A percentile compares a stretch with the other conserved stretches of the same genome.
Conservation (phyloP, 2,113 vertebrate genomes). For the Pseudonaja textilis region DNA sequence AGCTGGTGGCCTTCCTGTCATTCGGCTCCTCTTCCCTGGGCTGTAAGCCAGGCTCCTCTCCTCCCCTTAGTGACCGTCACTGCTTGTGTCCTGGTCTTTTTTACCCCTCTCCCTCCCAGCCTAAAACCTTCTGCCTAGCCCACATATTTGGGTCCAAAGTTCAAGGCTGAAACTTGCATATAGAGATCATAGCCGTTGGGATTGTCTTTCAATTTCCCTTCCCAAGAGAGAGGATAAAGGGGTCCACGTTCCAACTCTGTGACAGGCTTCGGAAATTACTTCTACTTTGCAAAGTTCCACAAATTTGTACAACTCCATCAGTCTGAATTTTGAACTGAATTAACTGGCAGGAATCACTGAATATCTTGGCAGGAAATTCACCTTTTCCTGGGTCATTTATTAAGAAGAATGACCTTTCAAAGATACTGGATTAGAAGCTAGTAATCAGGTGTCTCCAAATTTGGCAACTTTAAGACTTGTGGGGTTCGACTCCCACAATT, state of each 20-base stretch:
- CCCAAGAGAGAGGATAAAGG: neutral
- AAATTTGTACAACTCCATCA: neutral
- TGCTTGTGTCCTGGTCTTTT: neutral
- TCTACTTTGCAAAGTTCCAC: neutral
- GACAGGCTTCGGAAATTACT: neutral
- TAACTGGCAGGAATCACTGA: neutral
- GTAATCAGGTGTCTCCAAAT: too few species aligned
- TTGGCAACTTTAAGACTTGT: too few species aligned
- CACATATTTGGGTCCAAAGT: neutral
- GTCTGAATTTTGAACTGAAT: neutral
- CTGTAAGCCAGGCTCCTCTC: neutral
- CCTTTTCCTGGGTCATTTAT: neutral
- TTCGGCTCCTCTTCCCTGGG: neutral
- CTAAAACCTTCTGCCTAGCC: neutral
- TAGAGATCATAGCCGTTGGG: neutral
- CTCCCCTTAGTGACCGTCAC: neutral
- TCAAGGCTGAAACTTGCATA: neutral
- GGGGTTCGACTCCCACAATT: too few species aligned
- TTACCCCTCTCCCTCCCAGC: neutral
- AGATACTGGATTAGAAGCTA: too few species aligned
- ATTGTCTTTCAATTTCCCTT: neutral
- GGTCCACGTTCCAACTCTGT: neutral
- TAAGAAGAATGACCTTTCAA: neutral
- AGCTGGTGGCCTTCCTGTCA: neutral
- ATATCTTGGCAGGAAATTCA: neutral